These are phyloP conservation scores for Odiellus spinosus DNA, from an alignment of 2,888 invertebrate genomes.

Conservation along the genomic window DNA sequence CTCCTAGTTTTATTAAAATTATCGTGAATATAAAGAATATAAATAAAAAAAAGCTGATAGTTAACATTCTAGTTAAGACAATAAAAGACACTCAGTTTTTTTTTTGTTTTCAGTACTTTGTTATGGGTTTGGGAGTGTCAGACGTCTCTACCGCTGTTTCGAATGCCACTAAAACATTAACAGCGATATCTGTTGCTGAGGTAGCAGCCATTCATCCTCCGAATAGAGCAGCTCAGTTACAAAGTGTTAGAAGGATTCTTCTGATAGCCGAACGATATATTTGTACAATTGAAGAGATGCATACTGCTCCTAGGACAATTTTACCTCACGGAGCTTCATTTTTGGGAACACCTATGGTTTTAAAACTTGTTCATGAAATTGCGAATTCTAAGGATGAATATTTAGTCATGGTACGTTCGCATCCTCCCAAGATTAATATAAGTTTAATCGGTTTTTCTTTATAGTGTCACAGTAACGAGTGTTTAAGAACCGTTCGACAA, in stretches of 20 bases:
- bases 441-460: background rate
- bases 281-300: constrained; percentile 32
- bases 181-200: constrained; percentile 31
- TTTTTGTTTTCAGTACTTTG: too few species aligned
- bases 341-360: constrained; percentile 31
- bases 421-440: background rate
- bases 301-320: constrained; percentile 30
- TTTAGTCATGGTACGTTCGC: constrained; percentile 25
- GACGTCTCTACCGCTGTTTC: constrained; percentile 28
- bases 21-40: too few species aligned
- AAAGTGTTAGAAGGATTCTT: constrained; percentile 33
- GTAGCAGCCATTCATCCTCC: constrained; percentile 28
- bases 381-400: constrained; percentile 31
- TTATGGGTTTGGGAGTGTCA: constrained; percentile 24
- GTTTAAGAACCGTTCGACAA: constrained; percentile 28
- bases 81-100: too few species aligned
- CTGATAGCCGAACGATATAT: constrained; percentile 34
- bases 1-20: too few species aligned
- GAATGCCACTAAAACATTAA: constrained; percentile 30
- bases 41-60: too few species aligned
- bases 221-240: constrained; percentile 16
- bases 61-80: too few species aligned
- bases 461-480: constrained; percentile 32
- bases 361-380: constrained; percentile 25
- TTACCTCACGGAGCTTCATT: constrained; percentile 36